Evolutionary conservation across 2,113 vertebrate genomes (phyloP), one percentile per base, ranked within the genome.

Genomic region (Cebus imitator): DNA sequence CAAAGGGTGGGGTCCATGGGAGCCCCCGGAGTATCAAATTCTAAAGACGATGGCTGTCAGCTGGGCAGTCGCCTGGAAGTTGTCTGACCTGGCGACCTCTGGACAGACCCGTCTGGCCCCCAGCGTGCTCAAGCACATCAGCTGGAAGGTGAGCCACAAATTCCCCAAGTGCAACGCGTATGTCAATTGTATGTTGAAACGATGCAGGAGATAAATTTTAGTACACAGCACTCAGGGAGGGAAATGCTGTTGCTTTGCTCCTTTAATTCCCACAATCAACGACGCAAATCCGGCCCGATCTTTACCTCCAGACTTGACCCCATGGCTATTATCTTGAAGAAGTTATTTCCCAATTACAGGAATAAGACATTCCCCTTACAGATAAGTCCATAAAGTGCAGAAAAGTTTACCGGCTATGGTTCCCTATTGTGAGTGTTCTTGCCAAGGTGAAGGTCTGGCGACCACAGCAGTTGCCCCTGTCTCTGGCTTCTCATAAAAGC

Each of bases 341-440:
- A 8, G 7, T 8, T 30, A 2, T 50, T 40, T 68, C 35, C 76
- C 20, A 5, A 0, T 27, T 1, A 45, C 0, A 9, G 37, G 16
- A 7, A 7, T 30, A 6, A 20, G 58, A 25, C 2, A 11, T 48
- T 40, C 68, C 87, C 68, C 37, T 30, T 16, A 0, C 23, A 9
- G 72, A 5, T 11, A 13, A 9, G 82, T 32, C 10, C 10, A 43
- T 3, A 6, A 11, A 25, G 72, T 4, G 12, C 10, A 30, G 17
- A 11, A 23, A 1, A 5, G 23, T 6, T 1, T 5, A 1, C 6
- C 10, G 0, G 52, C 0, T 45, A 4, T 0, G 8, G 8, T 0
- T 61, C 16, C 6, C 0, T 3, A 8, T 3, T 35, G 2, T 0
- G 0, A 6, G 64, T 0, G 12, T 21, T 30, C 4, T 0, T 0